Base-by-base conservation (phyloP, 2,888 invertebrate species). In the Leptogaster cylindrica region DNA sequence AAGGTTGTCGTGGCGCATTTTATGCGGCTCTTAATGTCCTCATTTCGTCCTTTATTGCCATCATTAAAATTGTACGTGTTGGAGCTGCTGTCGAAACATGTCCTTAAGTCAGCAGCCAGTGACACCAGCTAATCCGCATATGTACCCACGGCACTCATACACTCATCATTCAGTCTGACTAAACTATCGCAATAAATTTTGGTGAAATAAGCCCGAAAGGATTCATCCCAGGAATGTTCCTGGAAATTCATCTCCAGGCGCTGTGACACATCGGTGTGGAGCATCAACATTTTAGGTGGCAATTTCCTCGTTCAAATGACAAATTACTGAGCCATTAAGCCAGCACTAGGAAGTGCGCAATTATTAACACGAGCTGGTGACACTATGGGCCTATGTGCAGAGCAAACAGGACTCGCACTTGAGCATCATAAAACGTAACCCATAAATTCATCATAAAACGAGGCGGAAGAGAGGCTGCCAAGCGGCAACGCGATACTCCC, bases 261-360 rank as follows among this genome's bases (percentile, higher is more conserved):
- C 25, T 58, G 41, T 58, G 58, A 58, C 58, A 58, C 58, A 58
- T 58, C 27, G 58, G 58, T 58, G 58, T 25, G 58, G 39, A 58
- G 41, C 41, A 58, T 58, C 58, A 58, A 16, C 58, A 41, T 58
- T 58, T 58, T 58, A 58, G 58, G 39, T 58, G 58, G 58, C 58
- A 58, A 58, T 58, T 58, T 58, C 58, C 58, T 58, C 58, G 58
- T 58, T 58, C 58, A 58, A 58, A 58, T 58, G 58, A 58, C 58
- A 58, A 58, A 58, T 58, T 58, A 58, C 58, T 39, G 58, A 36
- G 58, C 58, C 58, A 58, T 58, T 58, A 58, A 58, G 41, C 41
- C 58, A 25, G 31, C 58, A 58, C 58, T 58, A 58, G 58, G 58
- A 58, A 58, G 58, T 58, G 58, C 31, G 58, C 58, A 58, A 58